phyloP scores from a whole-genome alignment of 2,888 invertebrate genomes.

The Nycteola revayana region DNA sequence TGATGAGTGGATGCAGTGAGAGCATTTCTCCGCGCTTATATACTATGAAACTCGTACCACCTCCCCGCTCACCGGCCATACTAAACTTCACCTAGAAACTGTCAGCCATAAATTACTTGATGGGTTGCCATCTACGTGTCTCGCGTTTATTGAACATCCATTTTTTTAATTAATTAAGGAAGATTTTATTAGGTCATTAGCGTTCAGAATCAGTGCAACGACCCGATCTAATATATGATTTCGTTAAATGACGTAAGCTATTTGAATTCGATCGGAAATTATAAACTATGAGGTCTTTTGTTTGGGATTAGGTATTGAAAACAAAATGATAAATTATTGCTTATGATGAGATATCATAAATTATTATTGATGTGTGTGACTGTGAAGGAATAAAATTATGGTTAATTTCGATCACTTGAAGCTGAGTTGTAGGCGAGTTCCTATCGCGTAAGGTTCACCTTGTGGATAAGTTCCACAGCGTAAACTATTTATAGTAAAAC shows the following conservation, averaged over 20 bases:
- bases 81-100: constrained; percentile 72
- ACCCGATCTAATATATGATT: no score
- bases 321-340: not conserved
- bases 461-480: no score
- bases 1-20: constrained; percentile 71
- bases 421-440: no score
- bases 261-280: not conserved
- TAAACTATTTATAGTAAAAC: no score
- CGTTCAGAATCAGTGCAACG: constrained; percentile 12
- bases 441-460: no score
- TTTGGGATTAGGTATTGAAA: not conserved
- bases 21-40: constrained; percentile 78
- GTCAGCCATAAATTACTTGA: constrained; percentile 64
- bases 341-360: no score
- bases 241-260: no score
- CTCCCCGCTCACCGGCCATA: constrained; percentile 51
- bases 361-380: no score
- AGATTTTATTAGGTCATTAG: constrained; percentile 20
- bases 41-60: constrained; percentile 47
- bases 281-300: not conserved
- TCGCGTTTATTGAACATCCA: constrained; percentile 22
- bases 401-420: no score
- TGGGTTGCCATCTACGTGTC: constrained; percentile 47
- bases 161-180: constrained; percentile 10
- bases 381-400: no score